Evolutionary conservation across 1,140 invertebrate genomes (phyloP).

Genomic region (Ylistrum balloti): DNA sequence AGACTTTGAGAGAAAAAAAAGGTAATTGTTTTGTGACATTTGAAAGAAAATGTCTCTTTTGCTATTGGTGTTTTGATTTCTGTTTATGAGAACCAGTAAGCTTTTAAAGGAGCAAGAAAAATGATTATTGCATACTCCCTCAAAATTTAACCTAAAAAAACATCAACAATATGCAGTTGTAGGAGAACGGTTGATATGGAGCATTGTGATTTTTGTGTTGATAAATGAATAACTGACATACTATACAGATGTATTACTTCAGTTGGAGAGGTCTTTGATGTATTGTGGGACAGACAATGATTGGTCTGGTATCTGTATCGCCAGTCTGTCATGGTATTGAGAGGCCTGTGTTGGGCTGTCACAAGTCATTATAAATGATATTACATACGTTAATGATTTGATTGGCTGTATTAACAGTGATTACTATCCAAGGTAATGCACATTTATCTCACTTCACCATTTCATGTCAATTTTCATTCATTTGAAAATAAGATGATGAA

Average conservation of each 20-base stretch:
- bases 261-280: background rate
- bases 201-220: background rate
- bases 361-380: background rate
- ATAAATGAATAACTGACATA: background rate
- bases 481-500: background rate
- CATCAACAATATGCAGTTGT: background rate
- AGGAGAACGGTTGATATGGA: background rate
- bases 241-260: background rate
- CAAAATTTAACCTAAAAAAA: background rate
- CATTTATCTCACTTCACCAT: background rate
- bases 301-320: too few relatives aligned
- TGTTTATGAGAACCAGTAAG: background rate
- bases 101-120: background rate
- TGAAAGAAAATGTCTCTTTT: background rate
- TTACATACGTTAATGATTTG: background rate
- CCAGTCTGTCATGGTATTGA: too few relatives aligned
- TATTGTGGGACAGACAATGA: background rate
- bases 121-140: background rate
- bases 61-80: background rate
- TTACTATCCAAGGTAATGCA: background rate
- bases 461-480: slow-evolving; percentile 1
- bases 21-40: background rate
- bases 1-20: slow-evolving; percentile 14
- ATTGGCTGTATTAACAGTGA: background rate
- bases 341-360: too few relatives aligned